Evolutionary conservation across 2,888 invertebrate species (phyloP).

Genomic region (Bembecia ichneumoniformis): DNA sequence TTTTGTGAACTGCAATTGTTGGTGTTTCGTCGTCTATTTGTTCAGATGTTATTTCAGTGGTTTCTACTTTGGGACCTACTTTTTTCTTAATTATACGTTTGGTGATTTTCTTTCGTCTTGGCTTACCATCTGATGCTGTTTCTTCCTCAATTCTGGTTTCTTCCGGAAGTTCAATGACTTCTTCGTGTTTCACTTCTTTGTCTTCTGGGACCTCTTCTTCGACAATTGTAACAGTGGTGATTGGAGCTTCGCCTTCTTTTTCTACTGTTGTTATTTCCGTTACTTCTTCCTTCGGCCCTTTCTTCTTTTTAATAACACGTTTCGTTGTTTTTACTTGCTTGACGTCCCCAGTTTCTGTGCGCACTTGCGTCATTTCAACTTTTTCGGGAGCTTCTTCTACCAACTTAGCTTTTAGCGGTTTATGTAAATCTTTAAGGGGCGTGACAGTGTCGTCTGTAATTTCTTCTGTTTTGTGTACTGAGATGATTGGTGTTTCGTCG

Average conservation of each 20-base stretch:
- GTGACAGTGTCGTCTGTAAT: constrained; percentile 27
- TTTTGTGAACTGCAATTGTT: constrained; percentile 28
- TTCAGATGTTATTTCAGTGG: constrained; percentile 29
- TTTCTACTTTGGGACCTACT: constrained; percentile 18
- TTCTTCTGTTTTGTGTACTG: constrained; percentile 22
- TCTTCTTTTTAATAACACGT: constrained; percentile 14
- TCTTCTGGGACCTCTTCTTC: constrained; percentile 11
- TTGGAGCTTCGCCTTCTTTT: constrained; percentile 19
- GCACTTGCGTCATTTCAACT: constrained; percentile 22
- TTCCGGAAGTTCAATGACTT: constrained; percentile 10
- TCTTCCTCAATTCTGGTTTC: constrained; percentile 28
- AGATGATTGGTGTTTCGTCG: constrained; percentile 19
- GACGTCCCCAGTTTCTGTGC: constrained; percentile 24
- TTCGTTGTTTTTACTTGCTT: constrained; percentile 17
- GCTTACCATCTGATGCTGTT: constrained; percentile 16
- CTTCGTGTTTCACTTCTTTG: neutral
- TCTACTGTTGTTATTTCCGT: constrained; percentile 28
- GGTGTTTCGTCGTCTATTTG: constrained; percentile 32
- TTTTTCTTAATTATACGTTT: constrained; percentile 21
- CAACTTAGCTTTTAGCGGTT: constrained; percentile 2
- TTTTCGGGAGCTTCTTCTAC: constrained; percentile 10
- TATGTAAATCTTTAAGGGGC: constrained; percentile 14
- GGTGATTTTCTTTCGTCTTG: constrained; percentile 23
- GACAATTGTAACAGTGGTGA: constrained; percentile 16
- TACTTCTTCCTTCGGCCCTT: constrained; percentile 26